Conservation (phyloP, 2,113 vertebrate genomes). For the Tragelaphus strepsiceros region DNA sequence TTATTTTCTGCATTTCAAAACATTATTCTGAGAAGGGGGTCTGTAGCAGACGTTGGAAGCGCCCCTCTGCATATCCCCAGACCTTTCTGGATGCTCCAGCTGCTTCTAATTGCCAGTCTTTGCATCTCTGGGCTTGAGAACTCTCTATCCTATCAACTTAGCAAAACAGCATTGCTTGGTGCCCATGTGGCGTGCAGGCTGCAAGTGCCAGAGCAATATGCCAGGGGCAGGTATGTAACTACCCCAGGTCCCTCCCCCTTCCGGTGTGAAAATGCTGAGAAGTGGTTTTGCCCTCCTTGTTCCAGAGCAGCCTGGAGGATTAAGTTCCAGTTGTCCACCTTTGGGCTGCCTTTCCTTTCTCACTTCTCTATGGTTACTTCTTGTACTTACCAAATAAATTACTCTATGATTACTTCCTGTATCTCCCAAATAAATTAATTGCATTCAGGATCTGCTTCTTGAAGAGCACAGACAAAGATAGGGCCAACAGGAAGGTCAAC, state of each 20-base stretch:
- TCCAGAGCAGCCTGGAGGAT: neutral
- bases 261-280: neutral
- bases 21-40: neutral
- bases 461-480: neutral
- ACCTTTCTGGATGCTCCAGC: neutral
- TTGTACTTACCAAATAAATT: neutral
- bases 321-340: neutral
- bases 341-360: neutral
- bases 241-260: neutral
- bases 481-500: neutral
- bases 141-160: neutral
- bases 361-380: neutral
- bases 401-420: neutral
- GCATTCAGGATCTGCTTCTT: neutral
- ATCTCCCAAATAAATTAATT: neutral
- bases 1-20: conserved; percentile 64
- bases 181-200: neutral
- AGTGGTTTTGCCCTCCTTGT: neutral
- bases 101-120: neutral
- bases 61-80: neutral
- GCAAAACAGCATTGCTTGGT: neutral
- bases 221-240: neutral
- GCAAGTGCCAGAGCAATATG: neutral
- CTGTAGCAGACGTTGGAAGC: conserved; percentile 17
- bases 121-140: neutral